Evolutionary conservation across 2,888 invertebrate genomes (phyloP).

Genomic region (Amorpha juglandis): DNA sequence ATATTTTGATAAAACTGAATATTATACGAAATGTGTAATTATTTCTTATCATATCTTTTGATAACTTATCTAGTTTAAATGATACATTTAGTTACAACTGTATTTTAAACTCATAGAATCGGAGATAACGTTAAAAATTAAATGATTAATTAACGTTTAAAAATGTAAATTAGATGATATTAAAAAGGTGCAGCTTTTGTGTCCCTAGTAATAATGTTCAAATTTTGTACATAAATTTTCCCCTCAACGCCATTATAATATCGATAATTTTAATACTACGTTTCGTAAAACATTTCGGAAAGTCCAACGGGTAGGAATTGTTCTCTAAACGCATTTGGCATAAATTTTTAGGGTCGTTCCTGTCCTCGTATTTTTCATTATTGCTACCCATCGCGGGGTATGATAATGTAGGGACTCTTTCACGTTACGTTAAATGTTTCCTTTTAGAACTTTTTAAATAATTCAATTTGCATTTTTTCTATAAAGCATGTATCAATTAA

Average conservation of each 20-base stretch:
- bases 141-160: neutral
- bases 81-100: neutral
- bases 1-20: neutral
- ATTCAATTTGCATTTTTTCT: neutral
- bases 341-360: slow-evolving; percentile 7
- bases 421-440: neutral
- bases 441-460: neutral
- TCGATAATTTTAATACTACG: neutral
- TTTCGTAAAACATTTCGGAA: slow-evolving; percentile 4
- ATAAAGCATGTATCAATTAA: too few species aligned
- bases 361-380: slow-evolving; percentile 6
- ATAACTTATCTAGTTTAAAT: neutral
- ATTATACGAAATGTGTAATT: neutral
- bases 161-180: too few species aligned
- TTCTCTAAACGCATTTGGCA: neutral
- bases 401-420: slow-evolving; percentile 1
- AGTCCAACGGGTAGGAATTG: neutral
- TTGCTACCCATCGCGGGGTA: neutral
- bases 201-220: neutral
- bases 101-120: too few species aligned
- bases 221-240: neutral
- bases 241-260: slow-evolving; percentile 1
- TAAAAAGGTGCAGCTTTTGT: too few species aligned
- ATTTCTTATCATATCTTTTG: neutral
- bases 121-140: too few species aligned